Percentiles rank a stretch among this genome's conserved stretches.
Evolutionary conservation across 2,797 vertebrate species (phyloP).

Genomic region (Xenops minutus): DNA sequence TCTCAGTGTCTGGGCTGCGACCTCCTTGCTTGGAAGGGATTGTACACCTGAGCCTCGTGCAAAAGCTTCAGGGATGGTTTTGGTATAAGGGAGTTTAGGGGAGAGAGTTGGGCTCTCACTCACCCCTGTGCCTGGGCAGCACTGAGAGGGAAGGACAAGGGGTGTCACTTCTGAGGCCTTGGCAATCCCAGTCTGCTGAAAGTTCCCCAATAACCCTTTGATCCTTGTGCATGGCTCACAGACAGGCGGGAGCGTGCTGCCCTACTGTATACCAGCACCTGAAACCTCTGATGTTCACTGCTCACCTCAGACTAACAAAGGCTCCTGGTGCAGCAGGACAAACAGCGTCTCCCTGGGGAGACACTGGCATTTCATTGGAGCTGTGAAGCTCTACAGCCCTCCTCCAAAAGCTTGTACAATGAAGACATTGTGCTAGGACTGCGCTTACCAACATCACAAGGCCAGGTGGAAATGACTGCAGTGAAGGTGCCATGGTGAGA

Average conservation of each 20-base stretch:
- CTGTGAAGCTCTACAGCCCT: neutral
- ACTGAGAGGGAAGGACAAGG: accelerated
- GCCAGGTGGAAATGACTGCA: neutral
- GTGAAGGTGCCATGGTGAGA: neutral
- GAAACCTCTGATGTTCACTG: neutral
- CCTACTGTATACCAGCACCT: neutral
- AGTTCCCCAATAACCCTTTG: neutral
- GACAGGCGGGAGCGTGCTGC: accelerated
- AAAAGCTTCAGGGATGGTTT: neutral
- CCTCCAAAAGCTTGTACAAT: neutral
- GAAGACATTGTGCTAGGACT: neutral
- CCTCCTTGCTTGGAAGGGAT: neutral
- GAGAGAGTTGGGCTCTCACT: neutral
- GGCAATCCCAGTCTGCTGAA: neutral
- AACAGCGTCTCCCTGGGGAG: neutral
- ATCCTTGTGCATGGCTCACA: neutral
- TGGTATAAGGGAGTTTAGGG: neutral
- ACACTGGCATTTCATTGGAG: neutral
- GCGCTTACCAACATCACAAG: neutral
- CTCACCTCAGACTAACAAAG: neutral
- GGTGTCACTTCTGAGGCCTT: neutral
- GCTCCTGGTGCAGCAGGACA: neutral
- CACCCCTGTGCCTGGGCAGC: accelerated
- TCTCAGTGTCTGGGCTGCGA: neutral
- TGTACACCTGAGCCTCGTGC: neutral